Evolutionary conservation across 2,888 invertebrate genomes (phyloP).

Genomic region (Chydorus sphaericus): DNA sequence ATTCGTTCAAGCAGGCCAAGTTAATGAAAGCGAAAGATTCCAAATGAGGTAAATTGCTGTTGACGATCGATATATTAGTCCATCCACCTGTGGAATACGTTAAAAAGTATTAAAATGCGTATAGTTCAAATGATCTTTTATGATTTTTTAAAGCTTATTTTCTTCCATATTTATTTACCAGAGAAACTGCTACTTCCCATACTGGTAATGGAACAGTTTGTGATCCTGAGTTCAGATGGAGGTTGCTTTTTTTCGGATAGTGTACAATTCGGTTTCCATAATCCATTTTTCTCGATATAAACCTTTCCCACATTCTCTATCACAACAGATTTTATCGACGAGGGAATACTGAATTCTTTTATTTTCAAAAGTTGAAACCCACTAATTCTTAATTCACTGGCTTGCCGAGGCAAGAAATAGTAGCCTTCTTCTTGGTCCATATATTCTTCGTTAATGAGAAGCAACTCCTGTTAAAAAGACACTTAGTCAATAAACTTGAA

Average conservation of each 20-base stretch:
- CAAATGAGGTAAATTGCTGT: neutral
- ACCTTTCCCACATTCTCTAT: neutral
- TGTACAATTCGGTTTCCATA: neutral
- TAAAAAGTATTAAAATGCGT: neutral
- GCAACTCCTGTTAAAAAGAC: no score
- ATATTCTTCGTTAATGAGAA: no score
- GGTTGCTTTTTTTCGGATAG: neutral
- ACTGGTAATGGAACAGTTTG: neutral
- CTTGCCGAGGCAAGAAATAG: no score
- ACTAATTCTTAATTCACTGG: no score
- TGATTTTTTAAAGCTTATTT: no score
- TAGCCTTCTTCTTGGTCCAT: no score
- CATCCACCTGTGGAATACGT: neutral
- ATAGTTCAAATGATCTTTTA: neutral
- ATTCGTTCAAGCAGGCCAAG: neutral
- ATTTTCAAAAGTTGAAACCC: neutral
- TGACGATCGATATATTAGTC: neutral
- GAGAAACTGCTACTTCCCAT: neutral
- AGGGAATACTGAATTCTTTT: neutral
- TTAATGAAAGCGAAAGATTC: neutral
- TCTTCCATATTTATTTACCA: neutral
- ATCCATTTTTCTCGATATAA: neutral
- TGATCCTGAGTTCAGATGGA: neutral
- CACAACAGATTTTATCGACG: neutral
- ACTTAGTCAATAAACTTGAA: no score